Evolutionary conservation across 2,888 invertebrate genomes (phyloP).

Genomic region (Meandrusa payeni): DNA sequence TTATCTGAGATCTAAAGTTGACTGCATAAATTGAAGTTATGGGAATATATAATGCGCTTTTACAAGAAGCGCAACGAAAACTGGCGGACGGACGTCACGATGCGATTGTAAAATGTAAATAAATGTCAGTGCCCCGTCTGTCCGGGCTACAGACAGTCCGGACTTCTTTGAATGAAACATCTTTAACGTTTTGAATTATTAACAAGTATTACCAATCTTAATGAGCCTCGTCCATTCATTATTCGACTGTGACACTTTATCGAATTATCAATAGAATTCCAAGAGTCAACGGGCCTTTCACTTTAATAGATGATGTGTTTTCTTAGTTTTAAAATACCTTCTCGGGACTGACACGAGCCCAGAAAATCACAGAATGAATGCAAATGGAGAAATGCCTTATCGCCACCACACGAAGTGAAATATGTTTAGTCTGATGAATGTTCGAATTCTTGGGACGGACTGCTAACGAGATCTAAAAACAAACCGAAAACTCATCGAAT

Average conservation of each 20-base stretch:
- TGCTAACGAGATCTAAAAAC: conserved; percentile 69
- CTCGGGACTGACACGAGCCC: conserved; percentile 25
- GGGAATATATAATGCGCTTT: conserved; percentile 29
- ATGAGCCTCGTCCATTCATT: conserved; percentile 36
- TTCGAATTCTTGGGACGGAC: conserved; percentile 51
- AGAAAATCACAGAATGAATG: conserved; percentile 45
- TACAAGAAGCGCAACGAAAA: conserved; percentile 56
- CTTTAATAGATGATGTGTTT: conserved; percentile 49
- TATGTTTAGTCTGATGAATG: conserved; percentile 65
- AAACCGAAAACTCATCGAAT: conserved; percentile 53
- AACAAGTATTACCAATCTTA: conserved; percentile 26
- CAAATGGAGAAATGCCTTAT: conserved; percentile 64
- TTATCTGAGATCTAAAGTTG: conserved; percentile 21
- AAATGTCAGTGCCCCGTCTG: conserved; percentile 33
- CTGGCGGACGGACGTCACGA: conserved; percentile 54
- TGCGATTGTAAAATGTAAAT: conserved; percentile 56
- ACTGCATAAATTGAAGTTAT: conserved; percentile 25
- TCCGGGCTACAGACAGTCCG: conserved; percentile 35
- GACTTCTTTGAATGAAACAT: conserved; percentile 49
- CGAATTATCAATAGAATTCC: conserved; percentile 19
- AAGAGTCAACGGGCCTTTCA: conserved; percentile 9
- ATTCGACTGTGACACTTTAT: conserved; percentile 32
- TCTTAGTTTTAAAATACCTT: conserved; percentile 61
- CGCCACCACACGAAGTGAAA: conserved; percentile 56
- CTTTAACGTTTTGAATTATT: conserved; percentile 33